These are phyloP conservation scores for Apotomis capreana DNA, from an alignment of 2,888 invertebrate genomes.

Conservation along the genomic window DNA sequence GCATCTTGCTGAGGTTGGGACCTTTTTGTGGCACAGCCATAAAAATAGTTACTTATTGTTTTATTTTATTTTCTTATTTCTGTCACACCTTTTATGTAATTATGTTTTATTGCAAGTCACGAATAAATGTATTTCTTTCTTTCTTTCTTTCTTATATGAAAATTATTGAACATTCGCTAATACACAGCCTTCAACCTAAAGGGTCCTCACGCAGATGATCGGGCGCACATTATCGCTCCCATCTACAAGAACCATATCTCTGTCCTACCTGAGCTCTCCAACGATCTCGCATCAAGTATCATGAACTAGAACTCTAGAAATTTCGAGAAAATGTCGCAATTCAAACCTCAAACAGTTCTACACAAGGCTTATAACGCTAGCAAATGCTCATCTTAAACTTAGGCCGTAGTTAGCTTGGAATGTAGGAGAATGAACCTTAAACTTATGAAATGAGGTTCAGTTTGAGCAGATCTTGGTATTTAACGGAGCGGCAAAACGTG, in stretches of 20 bases:
- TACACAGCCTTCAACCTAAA: background rate
- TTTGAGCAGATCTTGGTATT: background rate
- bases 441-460: background rate
- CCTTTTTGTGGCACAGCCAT: no score
- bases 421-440: conserved; percentile 1
- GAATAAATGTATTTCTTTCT: no score
- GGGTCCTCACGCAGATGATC: conserved; percentile 4
- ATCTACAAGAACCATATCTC: conserved; percentile 19
- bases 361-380: background rate
- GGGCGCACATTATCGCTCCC: conserved; percentile 26
- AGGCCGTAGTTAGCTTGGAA: background rate
- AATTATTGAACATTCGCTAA: background rate
- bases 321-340: background rate
- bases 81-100: no score
- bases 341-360: background rate
- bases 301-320: background rate
- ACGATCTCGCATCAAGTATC: conserved; percentile 21
- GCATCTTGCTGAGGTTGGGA: no score
- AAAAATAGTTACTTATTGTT: no score
- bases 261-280: conserved; percentile 19
- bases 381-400: background rate
- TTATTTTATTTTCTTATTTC: no score
- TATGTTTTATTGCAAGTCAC: no score
- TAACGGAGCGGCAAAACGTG: conserved; percentile 9
- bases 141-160: no score